These are phyloP conservation scores for Bothrops jararaca DNA, from an alignment of 2,113 vertebrate species.

Conservation along the genomic window DNA sequence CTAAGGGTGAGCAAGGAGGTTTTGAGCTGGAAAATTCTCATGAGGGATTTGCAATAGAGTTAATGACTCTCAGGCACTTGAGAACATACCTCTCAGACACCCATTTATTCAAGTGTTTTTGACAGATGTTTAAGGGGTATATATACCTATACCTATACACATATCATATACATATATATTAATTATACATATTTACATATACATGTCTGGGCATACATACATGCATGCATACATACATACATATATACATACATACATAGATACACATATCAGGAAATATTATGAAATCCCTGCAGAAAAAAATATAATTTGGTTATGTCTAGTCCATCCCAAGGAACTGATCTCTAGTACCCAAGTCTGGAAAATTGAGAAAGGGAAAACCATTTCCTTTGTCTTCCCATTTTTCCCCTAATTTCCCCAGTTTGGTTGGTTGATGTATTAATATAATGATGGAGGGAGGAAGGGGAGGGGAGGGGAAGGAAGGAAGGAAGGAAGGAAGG, in stretches of 20 bases:
- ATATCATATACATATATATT: neutral
- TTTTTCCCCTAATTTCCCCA: neutral
- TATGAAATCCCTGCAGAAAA: neutral
- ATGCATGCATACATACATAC: neutral
- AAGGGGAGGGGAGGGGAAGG: too few species aligned
- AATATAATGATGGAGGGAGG: neutral
- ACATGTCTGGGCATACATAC: neutral
- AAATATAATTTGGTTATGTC: neutral
- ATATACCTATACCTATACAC: too few species aligned
- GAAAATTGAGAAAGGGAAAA: neutral
- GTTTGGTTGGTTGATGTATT: neutral
- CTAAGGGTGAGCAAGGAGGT: slow-evolving; percentile 27
- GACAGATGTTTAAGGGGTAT: slow-evolving; percentile 13
- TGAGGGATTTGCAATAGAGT: slow-evolving; percentile 18
- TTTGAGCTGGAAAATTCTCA: slow-evolving; percentile 30
- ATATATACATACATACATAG: neutral
- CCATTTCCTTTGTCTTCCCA: neutral
- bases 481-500: neutral
- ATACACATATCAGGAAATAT: neutral
- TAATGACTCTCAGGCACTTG: slow-evolving; percentile 26
- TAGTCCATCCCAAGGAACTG: neutral
- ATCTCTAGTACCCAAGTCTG: neutral
- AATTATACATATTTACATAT: neutral
- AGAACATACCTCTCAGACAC: slow-evolving; percentile 24
- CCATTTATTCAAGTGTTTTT: slow-evolving; percentile 28